A percentile compares a stretch with the other conserved stretches of the same genome.
Conservation (phyloP, 1,140 invertebrate genomes). For the Rhyzopertha dominica region DNA sequence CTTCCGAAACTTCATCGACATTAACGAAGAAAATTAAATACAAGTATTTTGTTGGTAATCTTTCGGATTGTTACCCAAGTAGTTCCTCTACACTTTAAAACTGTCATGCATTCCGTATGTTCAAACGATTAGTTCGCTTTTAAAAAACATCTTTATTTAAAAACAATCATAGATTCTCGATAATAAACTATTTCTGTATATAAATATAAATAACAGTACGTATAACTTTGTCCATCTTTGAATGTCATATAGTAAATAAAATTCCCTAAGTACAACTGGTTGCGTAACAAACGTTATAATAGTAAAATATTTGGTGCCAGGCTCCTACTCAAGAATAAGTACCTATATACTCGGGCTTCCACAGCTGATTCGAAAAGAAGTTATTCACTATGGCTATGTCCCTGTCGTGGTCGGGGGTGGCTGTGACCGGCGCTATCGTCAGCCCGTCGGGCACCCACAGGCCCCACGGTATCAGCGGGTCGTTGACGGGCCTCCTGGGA, state of each 20-base stretch:
- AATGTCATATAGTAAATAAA: constrained; percentile 12
- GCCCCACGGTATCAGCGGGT: constrained; percentile 45
- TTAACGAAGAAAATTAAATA: too few relatives aligned
- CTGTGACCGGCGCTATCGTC: constrained; percentile 45
- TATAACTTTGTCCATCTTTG: constrained; percentile 31
- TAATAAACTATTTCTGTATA: constrained; percentile 37
- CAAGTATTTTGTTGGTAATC: too few relatives aligned
- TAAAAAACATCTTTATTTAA: constrained; percentile 24
- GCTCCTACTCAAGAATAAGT: constrained; percentile 38
- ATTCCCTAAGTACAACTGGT: constrained; percentile 11
- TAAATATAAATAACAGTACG: constrained; percentile 46
- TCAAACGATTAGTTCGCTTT: too few relatives aligned
- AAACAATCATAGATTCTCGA: constrained; percentile 31
- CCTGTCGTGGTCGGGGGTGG: constrained; percentile 42
- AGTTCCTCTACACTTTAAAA: too few relatives aligned
- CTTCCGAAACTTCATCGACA: too few relatives aligned
- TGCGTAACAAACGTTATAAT: background rate
- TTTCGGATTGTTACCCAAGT: too few relatives aligned
- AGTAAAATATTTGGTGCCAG: background rate
- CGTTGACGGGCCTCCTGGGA: constrained; percentile 28
- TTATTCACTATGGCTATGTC: constrained; percentile 51
- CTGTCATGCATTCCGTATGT: too few relatives aligned
- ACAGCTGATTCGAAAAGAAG: constrained; percentile 54
- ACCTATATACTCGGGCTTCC: constrained; percentile 54
- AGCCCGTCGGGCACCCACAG: constrained; percentile 45